Conservation (phyloP, 2,113 vertebrate species). For the Scytalopus superciliaris region DNA sequence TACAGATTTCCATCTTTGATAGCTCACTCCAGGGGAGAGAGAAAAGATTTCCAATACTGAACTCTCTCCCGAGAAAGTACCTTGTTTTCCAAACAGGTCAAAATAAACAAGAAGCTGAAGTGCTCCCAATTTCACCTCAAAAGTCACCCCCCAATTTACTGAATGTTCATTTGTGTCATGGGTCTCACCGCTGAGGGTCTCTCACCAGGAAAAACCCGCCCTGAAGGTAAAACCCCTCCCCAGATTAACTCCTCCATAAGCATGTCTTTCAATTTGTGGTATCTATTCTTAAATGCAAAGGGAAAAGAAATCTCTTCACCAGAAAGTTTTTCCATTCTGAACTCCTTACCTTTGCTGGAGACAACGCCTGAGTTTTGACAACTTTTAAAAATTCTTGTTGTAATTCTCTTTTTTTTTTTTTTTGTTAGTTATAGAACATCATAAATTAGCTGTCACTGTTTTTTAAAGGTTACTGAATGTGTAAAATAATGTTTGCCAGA, state of each 20-base stretch:
- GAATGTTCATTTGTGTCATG: not conserved
- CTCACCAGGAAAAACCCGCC: rapidly evolving
- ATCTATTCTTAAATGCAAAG: not conserved
- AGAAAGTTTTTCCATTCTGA: not conserved
- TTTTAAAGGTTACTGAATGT: constrained; percentile 48
- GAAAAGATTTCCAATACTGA: not conserved
- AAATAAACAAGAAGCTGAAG: not conserved
- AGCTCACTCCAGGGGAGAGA: not conserved
- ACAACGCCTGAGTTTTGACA: not conserved
- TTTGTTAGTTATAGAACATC: not conserved
- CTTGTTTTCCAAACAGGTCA: not conserved
- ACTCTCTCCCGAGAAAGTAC: not conserved
- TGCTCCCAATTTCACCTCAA: not conserved
- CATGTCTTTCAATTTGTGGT: not conserved
- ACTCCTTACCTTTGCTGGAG: not conserved
- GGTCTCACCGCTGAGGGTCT: not conserved
- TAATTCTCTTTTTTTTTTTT: not conserved
- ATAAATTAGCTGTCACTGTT: constrained; percentile 48
- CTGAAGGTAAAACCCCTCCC: not conserved
- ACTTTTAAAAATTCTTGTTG: not conserved
- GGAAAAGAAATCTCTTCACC: not conserved
- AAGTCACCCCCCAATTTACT: rapidly evolving
- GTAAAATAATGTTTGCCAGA: constrained; percentile 51
- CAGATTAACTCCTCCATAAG: not conserved
- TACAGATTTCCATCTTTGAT: not conserved